A percentile compares a stretch with the other conserved stretches of the same genome.
These are phyloP conservation scores for Eupsittula cactorum DNA, from an alignment of 2,113 vertebrate species.

Conservation along the genomic window DNA sequence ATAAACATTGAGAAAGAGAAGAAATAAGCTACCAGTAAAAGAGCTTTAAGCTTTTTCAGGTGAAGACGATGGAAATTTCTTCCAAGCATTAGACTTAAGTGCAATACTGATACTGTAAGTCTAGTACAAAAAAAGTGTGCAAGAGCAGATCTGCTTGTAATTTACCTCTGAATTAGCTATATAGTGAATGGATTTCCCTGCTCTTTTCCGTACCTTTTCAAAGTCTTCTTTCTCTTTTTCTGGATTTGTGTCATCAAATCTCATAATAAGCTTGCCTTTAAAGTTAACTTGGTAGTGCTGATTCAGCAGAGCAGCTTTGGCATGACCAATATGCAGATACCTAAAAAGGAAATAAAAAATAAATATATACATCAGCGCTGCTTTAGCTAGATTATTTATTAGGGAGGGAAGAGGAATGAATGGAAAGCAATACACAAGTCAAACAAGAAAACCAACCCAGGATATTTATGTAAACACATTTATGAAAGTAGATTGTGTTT, in stretches of 20 bases:
- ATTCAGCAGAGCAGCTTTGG: slow-evolving; percentile 97
- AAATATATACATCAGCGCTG: background rate
- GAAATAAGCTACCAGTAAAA: background rate
- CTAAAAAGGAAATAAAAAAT: slow-evolving; percentile 67
- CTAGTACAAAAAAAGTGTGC: background rate
- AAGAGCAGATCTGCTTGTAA: background rate
- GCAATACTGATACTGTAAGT: background rate
- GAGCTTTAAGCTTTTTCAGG: background rate
- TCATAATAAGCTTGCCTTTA: slow-evolving; percentile 98
- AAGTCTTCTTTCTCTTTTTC: slow-evolving; percentile 99
- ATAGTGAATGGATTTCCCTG: slow-evolving; percentile 22
- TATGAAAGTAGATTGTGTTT: background rate
- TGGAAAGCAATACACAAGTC: background rate
- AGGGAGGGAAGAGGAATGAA: background rate
- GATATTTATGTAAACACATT: background rate
- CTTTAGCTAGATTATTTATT: background rate
- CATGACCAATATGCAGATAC: slow-evolving; percentile 96
- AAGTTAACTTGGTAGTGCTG: slow-evolving; percentile 98
- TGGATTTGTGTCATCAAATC: slow-evolving; percentile 98
- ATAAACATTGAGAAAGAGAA: background rate
- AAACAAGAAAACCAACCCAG: background rate
- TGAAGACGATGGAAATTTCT: background rate
- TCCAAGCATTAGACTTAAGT: background rate
- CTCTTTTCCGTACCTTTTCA: slow-evolving; percentile 87
- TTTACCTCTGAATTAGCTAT: background rate